Evolutionary conservation across 2,797 vertebrate genomes (phyloP).

Genomic region (Heliangelus exortis): DNA sequence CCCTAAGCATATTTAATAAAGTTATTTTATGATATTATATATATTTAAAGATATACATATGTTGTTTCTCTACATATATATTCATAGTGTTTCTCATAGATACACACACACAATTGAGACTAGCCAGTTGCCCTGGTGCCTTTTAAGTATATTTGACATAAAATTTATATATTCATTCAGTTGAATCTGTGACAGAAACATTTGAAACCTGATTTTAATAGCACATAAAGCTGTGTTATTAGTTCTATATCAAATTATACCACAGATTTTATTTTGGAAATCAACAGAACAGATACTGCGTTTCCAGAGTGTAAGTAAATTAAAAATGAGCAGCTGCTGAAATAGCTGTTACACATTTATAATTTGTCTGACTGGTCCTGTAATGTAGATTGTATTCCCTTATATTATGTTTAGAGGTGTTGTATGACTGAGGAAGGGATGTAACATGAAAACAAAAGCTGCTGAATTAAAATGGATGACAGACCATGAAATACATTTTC

Average conservation of each 20-base stretch:
- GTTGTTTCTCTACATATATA: fast-evolving
- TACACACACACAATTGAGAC: fast-evolving
- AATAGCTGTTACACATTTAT: neutral
- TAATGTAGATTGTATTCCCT: neutral
- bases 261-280: neutral
- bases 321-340: neutral
- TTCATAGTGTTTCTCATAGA: neutral
- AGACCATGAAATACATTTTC: neutral
- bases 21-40: neutral
- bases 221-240: neutral
- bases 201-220: neutral
- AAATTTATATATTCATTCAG: neutral
- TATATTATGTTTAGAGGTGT: neutral
- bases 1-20: neutral
- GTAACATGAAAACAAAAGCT: neutral
- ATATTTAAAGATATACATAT: fast-evolving
- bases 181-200: neutral
- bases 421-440: neutral
- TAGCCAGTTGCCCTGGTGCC: neutral
- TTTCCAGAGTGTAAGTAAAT: neutral
- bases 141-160: neutral
- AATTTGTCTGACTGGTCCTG: neutral
- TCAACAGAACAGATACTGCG: neutral
- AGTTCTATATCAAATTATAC: neutral
- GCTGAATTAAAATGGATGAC: neutral